Evolutionary conservation across 1,140 invertebrate species (phyloP).

Genomic region (Pseudachorutes palmiensis): DNA sequence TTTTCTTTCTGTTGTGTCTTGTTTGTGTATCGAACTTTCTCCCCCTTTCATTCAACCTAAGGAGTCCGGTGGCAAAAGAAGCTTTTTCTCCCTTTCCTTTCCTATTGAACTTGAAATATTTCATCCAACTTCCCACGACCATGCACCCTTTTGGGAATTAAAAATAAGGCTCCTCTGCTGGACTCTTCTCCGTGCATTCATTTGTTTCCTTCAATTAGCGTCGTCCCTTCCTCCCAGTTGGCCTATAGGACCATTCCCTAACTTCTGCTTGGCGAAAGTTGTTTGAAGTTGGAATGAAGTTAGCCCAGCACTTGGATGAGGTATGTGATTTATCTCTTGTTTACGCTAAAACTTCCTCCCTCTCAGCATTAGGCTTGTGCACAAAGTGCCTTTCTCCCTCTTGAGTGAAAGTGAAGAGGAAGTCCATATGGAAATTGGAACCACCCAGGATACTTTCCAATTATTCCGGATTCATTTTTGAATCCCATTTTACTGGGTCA

Average conservation of each 20-base stretch:
- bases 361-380: too few relatives aligned
- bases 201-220: conserved; percentile 39
- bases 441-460: too few relatives aligned
- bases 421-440: too few relatives aligned
- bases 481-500: too few relatives aligned
- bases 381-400: too few relatives aligned
- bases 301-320: not conserved
- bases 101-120: not conserved
- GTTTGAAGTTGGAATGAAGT: not conserved
- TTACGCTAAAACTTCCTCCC: conserved; percentile 14
- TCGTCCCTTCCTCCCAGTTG: conserved; percentile 16
- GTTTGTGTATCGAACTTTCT: not conserved
- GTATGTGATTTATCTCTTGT: not conserved
- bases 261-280: conserved; percentile 34
- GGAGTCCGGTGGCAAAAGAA: not conserved
- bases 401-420: too few relatives aligned
- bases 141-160: not conserved
- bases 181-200: conserved; percentile 25
- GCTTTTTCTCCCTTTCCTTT: not conserved
- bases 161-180: not conserved
- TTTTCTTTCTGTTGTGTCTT: not conserved
- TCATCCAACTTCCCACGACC: not conserved
- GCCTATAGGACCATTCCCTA: too few relatives aligned
- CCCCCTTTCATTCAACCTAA: not conserved
- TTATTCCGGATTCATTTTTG: too few relatives aligned